Evolutionary conservation across 2,113 vertebrate species (phyloP), one percentile per base, ranked within the genome.

Genomic region (Chitala chitala): DNA sequence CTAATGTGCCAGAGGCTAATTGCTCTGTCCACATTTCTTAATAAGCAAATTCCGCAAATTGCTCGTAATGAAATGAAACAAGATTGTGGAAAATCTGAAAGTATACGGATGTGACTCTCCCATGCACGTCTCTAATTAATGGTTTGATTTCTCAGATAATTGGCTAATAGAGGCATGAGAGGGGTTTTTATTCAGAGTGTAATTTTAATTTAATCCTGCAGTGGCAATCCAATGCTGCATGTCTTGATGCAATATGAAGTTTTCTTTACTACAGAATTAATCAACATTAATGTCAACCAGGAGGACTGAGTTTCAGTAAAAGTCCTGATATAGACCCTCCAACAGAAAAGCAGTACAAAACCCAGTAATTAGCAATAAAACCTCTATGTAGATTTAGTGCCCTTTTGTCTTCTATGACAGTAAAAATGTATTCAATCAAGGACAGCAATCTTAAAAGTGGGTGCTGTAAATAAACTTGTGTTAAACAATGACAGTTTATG

Each of bases 91-190:
- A 63, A 63, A 63, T 63, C 17, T 63, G 29, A 63, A 63, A 36
- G 59, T 63, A 17, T 15, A 5, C n/a, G 33, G 38, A 63, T 15
- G 31, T 33, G 31, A 36, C 31, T 38, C 33, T 61, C 58, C 58
- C 58, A 36, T 61, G 58, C 17, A 26, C 36, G 13, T 31, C 64
- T 68, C 44, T 68, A 26, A 63, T n/a, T 29, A 63, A 61, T 61
- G 58, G 10, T 44, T 46, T 44, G 61, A 65, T 40, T 40, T 36
- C 64, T 26, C 42, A 44, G 38, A 38, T 26, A 17, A 66, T 46
- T 26, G 40, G 63, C 38, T 44, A 65, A 44, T 42, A 3, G 20
- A 44, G 42, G 20, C 22, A 44, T 44, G 63, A 65, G 7, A 31
- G n/a, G 15, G 17, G n/a, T 22, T 66, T 46, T 40, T 40, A 42